Evolutionary conservation across 2,113 vertebrate genomes (phyloP).

Genomic region (Pachycephala philippinensis): DNA sequence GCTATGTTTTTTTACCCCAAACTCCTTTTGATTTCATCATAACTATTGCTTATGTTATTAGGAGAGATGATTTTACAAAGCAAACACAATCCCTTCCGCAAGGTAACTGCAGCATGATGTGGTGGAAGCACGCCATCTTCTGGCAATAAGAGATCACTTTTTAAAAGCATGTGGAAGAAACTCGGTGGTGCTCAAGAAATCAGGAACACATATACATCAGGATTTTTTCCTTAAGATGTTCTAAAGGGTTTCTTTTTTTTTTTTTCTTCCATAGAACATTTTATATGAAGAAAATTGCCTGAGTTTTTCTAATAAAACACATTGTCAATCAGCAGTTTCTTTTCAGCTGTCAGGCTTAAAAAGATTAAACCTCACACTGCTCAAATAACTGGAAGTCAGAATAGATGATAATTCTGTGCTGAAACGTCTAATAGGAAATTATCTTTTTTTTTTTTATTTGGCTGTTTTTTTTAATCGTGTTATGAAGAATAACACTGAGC

Average conservation of each 20-base stretch:
- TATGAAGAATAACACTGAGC: neutral
- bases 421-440: neutral
- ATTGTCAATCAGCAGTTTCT: neutral
- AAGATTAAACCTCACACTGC: rapidly evolving
- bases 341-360: neutral
- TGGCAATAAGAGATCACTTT: neutral
- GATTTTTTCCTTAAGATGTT: rapidly evolving
- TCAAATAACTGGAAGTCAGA: neutral
- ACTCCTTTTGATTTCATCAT: neutral
- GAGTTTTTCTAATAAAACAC: neutral
- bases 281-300: neutral
- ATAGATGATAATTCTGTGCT: neutral
- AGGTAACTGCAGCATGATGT: neutral
- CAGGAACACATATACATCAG: neutral
- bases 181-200: neutral
- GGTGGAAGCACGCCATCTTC: slow-evolving; percentile 31
- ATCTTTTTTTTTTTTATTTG: neutral
- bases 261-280: neutral
- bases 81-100: neutral
- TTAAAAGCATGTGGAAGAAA: neutral
- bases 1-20: neutral
- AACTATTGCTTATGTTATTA: neutral
- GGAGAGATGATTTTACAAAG: too few relatives aligned
- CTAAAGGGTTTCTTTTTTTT: neutral
- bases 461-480: neutral